Conservation (phyloP, 2,113 vertebrate species). For the Rhabdornis inornatus region DNA sequence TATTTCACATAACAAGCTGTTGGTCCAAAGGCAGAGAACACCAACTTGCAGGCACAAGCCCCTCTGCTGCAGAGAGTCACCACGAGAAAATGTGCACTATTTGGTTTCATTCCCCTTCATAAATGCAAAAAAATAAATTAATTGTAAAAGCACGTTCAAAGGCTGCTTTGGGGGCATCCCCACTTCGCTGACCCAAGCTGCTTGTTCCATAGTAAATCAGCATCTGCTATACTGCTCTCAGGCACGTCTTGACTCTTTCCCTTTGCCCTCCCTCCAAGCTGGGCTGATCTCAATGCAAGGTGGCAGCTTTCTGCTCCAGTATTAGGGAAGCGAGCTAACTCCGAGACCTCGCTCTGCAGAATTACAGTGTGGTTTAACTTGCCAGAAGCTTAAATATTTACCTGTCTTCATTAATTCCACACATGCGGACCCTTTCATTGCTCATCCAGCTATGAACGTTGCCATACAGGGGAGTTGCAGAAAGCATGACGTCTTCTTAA, state of each 20-base stretch:
- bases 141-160: slow-evolving; percentile 64
- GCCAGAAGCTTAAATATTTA: slow-evolving; percentile 71
- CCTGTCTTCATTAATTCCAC: slow-evolving; percentile 86
- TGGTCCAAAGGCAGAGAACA: slow-evolving; percentile 39
- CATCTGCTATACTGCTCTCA: not conserved
- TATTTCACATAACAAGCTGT: slow-evolving; percentile 29
- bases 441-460: slow-evolving; percentile 88
- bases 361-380: slow-evolving; percentile 34
- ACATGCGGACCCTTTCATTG: slow-evolving; percentile 86
- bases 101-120: slow-evolving; percentile 66
- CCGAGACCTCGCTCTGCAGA: not conserved
- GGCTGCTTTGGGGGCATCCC: slow-evolving; percentile 62
- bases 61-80: slow-evolving; percentile 24
- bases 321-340: not conserved
- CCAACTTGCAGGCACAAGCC: slow-evolving; percentile 4
- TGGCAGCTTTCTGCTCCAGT: not conserved
- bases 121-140: slow-evolving; percentile 71
- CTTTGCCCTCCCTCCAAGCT: not conserved
- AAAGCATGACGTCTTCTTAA: slow-evolving; percentile 84
- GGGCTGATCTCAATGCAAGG: not conserved
- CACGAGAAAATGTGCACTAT: not conserved
- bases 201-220: slow-evolving; percentile 70
- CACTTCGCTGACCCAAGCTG: slow-evolving; percentile 64
- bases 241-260: not conserved
- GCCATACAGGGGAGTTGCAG: slow-evolving; percentile 85